phyloP scores from a whole-genome alignment of 23 tunicate genomes.

The Phallusia fumigata region DNA sequence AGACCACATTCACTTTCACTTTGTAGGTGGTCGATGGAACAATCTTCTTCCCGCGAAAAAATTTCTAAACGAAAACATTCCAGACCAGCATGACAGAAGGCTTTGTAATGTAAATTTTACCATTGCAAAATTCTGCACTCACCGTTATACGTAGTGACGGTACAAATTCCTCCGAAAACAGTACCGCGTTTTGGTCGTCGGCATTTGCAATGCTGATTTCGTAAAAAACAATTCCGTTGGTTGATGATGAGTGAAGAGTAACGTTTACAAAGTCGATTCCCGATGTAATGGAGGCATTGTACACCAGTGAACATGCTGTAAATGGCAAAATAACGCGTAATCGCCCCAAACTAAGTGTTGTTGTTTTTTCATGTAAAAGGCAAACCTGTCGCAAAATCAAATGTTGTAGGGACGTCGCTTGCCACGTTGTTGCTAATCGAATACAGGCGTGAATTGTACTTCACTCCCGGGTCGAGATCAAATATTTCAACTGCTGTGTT shows the following conservation, averaged over 20 bases:
- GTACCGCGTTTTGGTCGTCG: background rate
- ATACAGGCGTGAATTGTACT: background rate
- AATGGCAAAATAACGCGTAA: background rate
- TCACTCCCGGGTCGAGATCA: background rate
- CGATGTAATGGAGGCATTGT: background rate
- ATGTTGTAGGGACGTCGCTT: background rate
- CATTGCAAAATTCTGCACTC: background rate
- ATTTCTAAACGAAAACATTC: background rate
- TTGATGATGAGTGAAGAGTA: background rate
- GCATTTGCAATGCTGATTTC: background rate
- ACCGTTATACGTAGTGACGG: background rate
- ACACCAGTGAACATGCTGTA: background rate
- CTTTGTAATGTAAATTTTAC: too few relatives aligned
- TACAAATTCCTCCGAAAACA: background rate
- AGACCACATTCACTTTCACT: background rate
- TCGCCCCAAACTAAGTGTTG: too few relatives aligned
- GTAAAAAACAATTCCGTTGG: background rate
- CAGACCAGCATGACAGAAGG: too few relatives aligned
- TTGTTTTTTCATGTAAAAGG: background rate
- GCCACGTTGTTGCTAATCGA: constrained; percentile 12
- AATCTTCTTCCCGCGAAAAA: background rate
- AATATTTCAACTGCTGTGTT: background rate
- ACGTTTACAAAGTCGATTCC: background rate
- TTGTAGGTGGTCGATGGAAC: background rate
- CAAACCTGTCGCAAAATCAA: background rate